These are phyloP conservation scores for Unio pictorum DNA, from an alignment of 2,888 invertebrate species.

Conservation along the genomic window DNA sequence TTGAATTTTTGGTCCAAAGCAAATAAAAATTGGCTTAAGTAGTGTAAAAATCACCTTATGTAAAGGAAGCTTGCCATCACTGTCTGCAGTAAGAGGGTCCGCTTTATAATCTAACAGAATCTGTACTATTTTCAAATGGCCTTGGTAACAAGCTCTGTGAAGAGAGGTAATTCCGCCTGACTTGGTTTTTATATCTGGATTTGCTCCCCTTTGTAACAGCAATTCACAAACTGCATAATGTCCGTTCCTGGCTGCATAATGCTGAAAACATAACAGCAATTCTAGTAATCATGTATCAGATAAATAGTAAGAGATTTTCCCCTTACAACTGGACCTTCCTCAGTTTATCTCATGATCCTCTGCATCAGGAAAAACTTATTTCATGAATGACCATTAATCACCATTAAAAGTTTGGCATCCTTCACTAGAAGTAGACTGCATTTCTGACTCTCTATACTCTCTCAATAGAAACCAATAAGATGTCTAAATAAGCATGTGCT, in stretches of 20 bases:
- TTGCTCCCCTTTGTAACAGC: constrained; percentile 81
- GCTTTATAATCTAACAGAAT: constrained; percentile 76
- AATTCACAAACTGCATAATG: constrained; percentile 80
- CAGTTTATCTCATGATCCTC: background rate
- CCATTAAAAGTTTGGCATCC: no score
- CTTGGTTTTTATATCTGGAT: constrained; percentile 82
- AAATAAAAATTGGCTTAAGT: no score
- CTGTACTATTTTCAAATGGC: constrained; percentile 78
- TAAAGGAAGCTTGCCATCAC: constrained; percentile 85
- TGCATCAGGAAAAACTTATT: background rate
- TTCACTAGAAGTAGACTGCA: no score
- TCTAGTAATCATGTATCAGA: constrained; percentile 3
- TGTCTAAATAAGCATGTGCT: no score
- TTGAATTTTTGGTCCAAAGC: no score
- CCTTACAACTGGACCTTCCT: background rate
- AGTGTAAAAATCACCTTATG: constrained; percentile 79
- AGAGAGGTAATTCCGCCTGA: constrained; percentile 85
- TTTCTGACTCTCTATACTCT: no score
- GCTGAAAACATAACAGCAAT: constrained; percentile 69
- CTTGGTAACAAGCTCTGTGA: constrained; percentile 85
- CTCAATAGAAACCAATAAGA: no score
- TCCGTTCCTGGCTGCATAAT: constrained; percentile 90
- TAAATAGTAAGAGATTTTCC: background rate
- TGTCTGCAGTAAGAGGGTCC: constrained; percentile 78
- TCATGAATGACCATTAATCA: no score